Base-by-base conservation (phyloP, 1,140 invertebrate species). In the Diachasmimorpha longicaudata region DNA sequence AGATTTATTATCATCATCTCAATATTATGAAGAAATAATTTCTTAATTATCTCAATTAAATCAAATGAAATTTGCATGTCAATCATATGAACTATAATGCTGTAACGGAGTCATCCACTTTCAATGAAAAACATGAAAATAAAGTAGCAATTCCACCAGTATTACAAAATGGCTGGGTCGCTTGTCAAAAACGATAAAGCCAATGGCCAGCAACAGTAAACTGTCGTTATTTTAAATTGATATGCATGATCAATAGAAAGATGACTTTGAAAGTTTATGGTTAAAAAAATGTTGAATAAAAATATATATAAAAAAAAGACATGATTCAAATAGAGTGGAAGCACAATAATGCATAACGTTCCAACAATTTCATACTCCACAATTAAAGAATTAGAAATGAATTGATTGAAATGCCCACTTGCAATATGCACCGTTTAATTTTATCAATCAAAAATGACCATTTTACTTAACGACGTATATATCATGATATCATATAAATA, bases 261-360 rank as follows among this genome's bases (percentile, higher is more conserved):
- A 10, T 72, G 9, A 73, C 25, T 52, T 52, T 52, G 48, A 52
- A 52, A 52, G 48, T 4, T 16, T 8, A 52, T 52, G 14, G 5
- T 52, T n/a, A 13, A 52, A 52, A 73, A 73, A 63, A 25, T 63
- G 58, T 63, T 0, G 58, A 25, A 63, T 63, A 63, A 31, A 63
- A 25, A 21, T 46, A 70, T 70, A 44, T 52, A n/a, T 31, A 31
- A 31, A 68, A 67, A 42, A 37, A 67, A 74, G 19, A 70, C 25
- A 72, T 72, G 70, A 73, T 72, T 70, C 48, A 71, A 67, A 31
- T 63, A 19, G 58, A 75, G 76, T 84, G 85, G 84, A 85, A 86
- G 85, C 84, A 85, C 84, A 78, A 81, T 83, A 74, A 81, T 77
- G 70, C 58, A 76, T 58, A 70, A 58, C 44, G 55, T 36, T 75